Base-by-base conservation (phyloP, 2,888 invertebrate species). In the Helicoverpa assulta region DNA sequence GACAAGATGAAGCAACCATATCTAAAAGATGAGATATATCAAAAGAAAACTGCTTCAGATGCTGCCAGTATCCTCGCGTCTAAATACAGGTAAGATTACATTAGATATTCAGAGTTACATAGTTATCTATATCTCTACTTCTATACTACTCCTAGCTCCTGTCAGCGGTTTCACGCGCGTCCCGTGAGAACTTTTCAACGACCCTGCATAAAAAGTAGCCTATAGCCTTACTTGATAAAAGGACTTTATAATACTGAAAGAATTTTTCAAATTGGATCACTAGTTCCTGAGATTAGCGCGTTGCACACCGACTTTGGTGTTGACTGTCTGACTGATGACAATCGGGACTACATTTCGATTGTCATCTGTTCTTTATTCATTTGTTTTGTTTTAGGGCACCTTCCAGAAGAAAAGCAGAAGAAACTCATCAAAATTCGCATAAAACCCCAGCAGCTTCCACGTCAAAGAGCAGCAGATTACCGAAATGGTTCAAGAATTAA, bases 51-150 rank as follows among this genome's bases (percentile, higher is more conserved):
- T 3, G 96, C 97, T 52, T 96, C 97, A 77, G 96, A 96, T 79
- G 96, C 97, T 51, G 98, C 98, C 5, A 96, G 96, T 80, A 96
- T 97, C 80, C 96, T 97, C 63, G 98, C 98, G 18, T 96, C 96
- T 29, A 97, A 97, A 93, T 96, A 97, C 81, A 96, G 98, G 97
- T 97, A 64, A 76, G 10, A 50, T 52, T 33, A n/a, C 26, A 26
- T 26, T 26, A 26, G 26, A 26, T 26, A 26, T 26, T 26, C 26
- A 26, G 26, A 26, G 26, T 26, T 26, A 26, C 26, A 26, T 26
- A 26, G 26, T 26, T 26, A 26, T 26, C 26, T 26, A 26, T 26
- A 26, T 26, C 26, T 26, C 26, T 26, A 26, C 26, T 26, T 26
- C 26, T 26, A 26, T 26, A 4, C 26, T 26, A 26, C 26, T 26